phyloP scores from a whole-genome alignment of 1,140 invertebrate species.

The Cydia pomonella region DNA sequence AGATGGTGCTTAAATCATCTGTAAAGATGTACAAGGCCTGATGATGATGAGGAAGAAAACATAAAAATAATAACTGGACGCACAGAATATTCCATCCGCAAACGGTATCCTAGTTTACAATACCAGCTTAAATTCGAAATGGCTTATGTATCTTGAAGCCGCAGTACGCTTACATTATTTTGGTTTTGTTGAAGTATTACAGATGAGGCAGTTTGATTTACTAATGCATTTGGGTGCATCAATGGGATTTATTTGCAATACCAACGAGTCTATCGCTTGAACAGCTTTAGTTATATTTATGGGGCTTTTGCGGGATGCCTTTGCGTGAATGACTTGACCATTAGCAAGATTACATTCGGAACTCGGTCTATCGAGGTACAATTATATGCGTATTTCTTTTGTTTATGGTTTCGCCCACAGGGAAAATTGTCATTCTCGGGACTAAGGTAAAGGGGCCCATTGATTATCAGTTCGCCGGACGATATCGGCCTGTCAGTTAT shows the following conservation, averaged over 20 bases:
- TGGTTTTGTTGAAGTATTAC: background rate
- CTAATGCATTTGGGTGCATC: conserved; percentile 21
- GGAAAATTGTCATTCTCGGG: too few relatives aligned
- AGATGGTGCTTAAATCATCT: too few relatives aligned
- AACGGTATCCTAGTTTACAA: background rate
- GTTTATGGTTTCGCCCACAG: too few relatives aligned
- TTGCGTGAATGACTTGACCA: background rate
- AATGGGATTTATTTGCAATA: conserved; percentile 6
- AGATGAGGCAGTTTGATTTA: conserved; percentile 13
- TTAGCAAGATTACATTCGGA: background rate
- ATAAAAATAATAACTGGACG: too few relatives aligned
- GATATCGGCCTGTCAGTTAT: too few relatives aligned
- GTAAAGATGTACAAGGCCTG: too few relatives aligned
- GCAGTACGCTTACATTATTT: background rate
- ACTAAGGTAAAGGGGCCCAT: too few relatives aligned
- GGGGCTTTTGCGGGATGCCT: background rate
- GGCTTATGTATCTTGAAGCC: background rate
- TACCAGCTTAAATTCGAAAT: background rate
- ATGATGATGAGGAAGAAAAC: too few relatives aligned
- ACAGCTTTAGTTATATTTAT: background rate
- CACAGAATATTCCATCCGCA: background rate
- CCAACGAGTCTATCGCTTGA: conserved; percentile 9
- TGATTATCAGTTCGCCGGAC: too few relatives aligned
- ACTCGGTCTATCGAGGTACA: too few relatives aligned
- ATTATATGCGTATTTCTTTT: too few relatives aligned